Evolutionary conservation across 2,888 invertebrate species (phyloP).

Genomic region (Orchesella flavescens): DNA sequence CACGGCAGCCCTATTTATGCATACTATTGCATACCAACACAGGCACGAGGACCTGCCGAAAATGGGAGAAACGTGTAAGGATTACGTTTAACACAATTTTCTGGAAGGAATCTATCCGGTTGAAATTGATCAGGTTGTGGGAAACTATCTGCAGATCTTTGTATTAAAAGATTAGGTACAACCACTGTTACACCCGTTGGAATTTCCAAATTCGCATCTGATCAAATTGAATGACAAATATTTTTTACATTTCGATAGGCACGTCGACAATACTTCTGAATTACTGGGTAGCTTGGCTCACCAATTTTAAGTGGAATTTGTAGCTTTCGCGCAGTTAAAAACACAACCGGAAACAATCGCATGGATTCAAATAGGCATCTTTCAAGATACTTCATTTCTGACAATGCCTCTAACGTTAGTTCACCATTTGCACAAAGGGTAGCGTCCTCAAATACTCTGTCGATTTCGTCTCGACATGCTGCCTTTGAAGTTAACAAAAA

Average conservation of each 20-base stretch:
- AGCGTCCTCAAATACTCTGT: slow-evolving; percentile 6
- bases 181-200: background rate
- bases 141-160: background rate
- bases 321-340: background rate
- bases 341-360: slow-evolving; percentile 17
- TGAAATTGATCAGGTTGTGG: slow-evolving; percentile 9
- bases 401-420: background rate
- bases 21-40: background rate
- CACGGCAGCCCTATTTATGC: too few relatives aligned
- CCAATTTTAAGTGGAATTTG: background rate
- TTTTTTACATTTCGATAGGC: too few relatives aligned
- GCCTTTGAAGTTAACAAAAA: too few relatives aligned
- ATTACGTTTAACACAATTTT: background rate
- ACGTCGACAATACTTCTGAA: too few relatives aligned
- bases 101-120: slow-evolving; percentile 24
- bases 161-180: background rate
- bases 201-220: background rate
- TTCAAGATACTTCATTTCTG: slow-evolving; percentile 31
- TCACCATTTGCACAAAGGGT: slow-evolving; percentile 6
- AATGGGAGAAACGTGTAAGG: slow-evolving; percentile 2
- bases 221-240: background rate
- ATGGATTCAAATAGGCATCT: slow-evolving; percentile 20
- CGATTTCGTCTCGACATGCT: slow-evolving; percentile 16
- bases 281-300: background rate
- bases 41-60: background rate